phyloP scores from a whole-genome alignment of 2,113 vertebrate species.

The Ammodytes dubius region DNA sequence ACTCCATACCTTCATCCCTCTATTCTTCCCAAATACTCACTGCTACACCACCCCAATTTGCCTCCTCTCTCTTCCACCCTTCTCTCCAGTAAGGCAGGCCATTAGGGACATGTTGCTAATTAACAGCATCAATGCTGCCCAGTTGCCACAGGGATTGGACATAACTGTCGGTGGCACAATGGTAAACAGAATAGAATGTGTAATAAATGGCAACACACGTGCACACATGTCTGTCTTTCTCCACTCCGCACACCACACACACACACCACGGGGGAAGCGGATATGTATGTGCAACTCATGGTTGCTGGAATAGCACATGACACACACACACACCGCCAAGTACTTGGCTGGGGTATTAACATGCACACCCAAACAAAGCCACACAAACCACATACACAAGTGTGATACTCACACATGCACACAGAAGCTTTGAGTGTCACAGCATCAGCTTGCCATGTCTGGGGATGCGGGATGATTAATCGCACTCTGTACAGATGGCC shows the following conservation, averaged over 20 bases:
- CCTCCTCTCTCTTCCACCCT: constrained; percentile 14
- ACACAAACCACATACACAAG: constrained; percentile 31
- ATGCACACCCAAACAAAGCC: constrained; percentile 22
- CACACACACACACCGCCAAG: constrained; percentile 32
- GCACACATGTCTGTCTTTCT: constrained; percentile 2
- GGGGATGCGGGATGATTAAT: constrained; percentile 79
- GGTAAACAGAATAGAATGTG: constrained; percentile 66
- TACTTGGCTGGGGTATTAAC: constrained; percentile 39
- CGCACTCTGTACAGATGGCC: constrained; percentile 77
- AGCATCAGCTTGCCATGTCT: constrained; percentile 67
- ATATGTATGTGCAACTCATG: not conserved
- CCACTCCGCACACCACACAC: not conserved
- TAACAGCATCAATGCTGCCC: constrained; percentile 63
- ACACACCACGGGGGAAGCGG: too few species aligned
- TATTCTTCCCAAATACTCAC: constrained; percentile 1
- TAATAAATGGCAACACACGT: constrained; percentile 50
- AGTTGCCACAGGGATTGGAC: constrained; percentile 54
- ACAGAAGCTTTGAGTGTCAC: constrained; percentile 62
- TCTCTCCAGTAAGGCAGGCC: constrained; percentile 29
- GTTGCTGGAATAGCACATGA: constrained; percentile 13
- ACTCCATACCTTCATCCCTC: not conserved
- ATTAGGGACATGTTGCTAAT: constrained; percentile 68
- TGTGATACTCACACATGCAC: constrained; percentile 8
- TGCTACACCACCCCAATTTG: not conserved
- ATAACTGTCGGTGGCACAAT: constrained; percentile 17